phyloP scores from a whole-genome alignment of 2,797 vertebrate species.

The Selene dorsalis region DNA sequence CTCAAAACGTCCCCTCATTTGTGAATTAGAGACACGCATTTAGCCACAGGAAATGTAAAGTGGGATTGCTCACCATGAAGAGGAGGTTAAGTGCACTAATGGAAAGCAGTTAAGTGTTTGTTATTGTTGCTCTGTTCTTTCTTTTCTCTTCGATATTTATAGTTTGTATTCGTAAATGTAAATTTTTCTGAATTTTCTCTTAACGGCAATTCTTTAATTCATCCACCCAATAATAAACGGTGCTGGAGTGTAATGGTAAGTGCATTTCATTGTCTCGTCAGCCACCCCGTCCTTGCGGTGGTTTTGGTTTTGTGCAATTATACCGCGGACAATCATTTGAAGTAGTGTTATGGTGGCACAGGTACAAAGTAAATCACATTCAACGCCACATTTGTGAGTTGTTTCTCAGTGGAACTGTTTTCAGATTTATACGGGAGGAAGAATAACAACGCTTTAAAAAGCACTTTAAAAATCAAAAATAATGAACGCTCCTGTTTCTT shows the following conservation, averaged over 20 bases:
- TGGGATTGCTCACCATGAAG: conserved; percentile 76
- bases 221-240: conserved; percentile 87
- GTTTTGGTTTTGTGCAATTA: conserved; percentile 22
- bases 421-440: not conserved
- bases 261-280: conserved; percentile 45
- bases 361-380: not conserved
- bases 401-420: not conserved
- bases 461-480: conserved; percentile 14
- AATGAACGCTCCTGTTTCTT: not conserved
- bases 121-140: conserved; percentile 76
- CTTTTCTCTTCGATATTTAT: conserved; percentile 84
- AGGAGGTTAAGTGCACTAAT: conserved; percentile 85
- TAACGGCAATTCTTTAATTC: conserved; percentile 59
- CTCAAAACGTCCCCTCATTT: conserved; percentile 92
- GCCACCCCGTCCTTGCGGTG: conserved; percentile 18
- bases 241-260: conserved; percentile 84
- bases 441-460: conserved; percentile 1
- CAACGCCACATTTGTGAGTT: not conserved
- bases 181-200: conserved; percentile 64
- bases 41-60: conserved; percentile 84
- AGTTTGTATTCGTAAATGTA: conserved; percentile 85
- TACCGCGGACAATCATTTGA: conserved; percentile 1
- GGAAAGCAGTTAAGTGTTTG: conserved; percentile 84
- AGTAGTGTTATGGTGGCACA: not conserved
- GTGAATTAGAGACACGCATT: conserved; percentile 94